phyloP scores from a whole-genome alignment of 2,113 vertebrate genomes.

The Struthidea cinerea region DNA sequence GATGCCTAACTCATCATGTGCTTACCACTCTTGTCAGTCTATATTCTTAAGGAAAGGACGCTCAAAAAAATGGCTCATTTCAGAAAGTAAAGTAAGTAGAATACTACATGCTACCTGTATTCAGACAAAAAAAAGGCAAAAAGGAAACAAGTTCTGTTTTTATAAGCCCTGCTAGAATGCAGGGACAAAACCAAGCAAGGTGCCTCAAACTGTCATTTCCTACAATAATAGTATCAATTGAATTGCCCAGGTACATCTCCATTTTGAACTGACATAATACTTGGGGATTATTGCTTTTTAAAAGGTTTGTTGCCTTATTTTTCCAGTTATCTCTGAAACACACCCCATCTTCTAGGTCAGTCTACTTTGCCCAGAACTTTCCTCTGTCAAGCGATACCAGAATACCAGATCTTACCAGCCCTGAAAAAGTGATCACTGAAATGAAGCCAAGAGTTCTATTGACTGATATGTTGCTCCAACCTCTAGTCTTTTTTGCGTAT shows the following conservation, averaged over 20 bases:
- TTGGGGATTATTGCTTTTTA: neutral
- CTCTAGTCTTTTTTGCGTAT: neutral
- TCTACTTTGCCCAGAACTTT: neutral
- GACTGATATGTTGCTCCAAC: neutral
- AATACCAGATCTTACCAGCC: neutral
- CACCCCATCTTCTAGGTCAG: neutral
- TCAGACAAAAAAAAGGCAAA: neutral
- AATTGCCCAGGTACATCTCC: neutral
- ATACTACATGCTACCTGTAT: neutral
- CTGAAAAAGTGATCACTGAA: neutral
- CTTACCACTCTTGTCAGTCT: neutral
- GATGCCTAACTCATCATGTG: neutral
- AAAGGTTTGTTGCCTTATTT: neutral
- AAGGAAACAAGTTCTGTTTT: neutral
- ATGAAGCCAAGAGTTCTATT: neutral
- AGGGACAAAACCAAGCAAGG: neutral
- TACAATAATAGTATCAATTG: neutral
- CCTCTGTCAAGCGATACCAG: neutral
- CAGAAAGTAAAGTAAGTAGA: neutral
- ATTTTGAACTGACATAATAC: neutral
- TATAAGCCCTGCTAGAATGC: neutral
- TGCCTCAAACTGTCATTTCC: neutral
- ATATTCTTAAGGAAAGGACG: neutral
- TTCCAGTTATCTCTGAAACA: neutral
- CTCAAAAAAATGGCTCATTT: neutral